These are phyloP conservation scores for Eupeodes luniger DNA, from an alignment of 2,888 invertebrate species.

Conservation along the genomic window DNA sequence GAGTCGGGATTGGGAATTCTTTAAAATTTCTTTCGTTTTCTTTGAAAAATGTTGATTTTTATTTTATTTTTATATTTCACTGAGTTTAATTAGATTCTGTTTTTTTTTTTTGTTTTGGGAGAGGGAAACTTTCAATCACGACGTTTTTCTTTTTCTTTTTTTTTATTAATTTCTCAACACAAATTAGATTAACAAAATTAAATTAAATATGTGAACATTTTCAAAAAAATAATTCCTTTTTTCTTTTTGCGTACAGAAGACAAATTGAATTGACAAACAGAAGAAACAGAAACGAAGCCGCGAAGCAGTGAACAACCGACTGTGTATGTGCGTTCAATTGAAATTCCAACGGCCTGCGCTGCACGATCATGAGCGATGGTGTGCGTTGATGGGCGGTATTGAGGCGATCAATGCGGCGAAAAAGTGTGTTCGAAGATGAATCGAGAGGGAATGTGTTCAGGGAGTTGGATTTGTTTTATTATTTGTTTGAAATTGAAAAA, in stretches of 20 bases:
- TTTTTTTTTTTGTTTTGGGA: constrained; percentile 2
- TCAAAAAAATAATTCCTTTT: neutral
- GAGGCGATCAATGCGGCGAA: constrained; percentile 50
- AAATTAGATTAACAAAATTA: constrained; percentile 29
- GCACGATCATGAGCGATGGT: constrained; percentile 53
- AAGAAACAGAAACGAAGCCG: constrained; percentile 61
- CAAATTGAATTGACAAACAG: constrained; percentile 65
- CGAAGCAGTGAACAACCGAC: constrained; percentile 71
- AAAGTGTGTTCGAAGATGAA: constrained; percentile 41
- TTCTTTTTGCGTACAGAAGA: constrained; percentile 44
- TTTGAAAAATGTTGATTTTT: constrained; percentile 21
- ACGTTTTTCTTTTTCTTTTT: constrained; percentile 17
- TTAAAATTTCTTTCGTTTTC: neutral
- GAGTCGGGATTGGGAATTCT: constrained; percentile 14
- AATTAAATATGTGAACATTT: constrained; percentile 19
- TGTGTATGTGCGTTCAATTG: constrained; percentile 71
- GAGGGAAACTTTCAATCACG: constrained; percentile 41
- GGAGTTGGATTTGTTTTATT: neutral
- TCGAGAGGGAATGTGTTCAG: neutral
- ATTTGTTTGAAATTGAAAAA: neutral
- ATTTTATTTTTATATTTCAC: neutral
- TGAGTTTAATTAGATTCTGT: neutral
- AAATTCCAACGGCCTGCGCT: constrained; percentile 73
- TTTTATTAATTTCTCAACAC: neutral
- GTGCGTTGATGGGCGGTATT: constrained; percentile 23